Percentiles rank a stretch among this genome's conserved stretches.
Evolutionary conservation across 2,797 vertebrate genomes (phyloP).

Genomic region (Anguilla anguilla): DNA sequence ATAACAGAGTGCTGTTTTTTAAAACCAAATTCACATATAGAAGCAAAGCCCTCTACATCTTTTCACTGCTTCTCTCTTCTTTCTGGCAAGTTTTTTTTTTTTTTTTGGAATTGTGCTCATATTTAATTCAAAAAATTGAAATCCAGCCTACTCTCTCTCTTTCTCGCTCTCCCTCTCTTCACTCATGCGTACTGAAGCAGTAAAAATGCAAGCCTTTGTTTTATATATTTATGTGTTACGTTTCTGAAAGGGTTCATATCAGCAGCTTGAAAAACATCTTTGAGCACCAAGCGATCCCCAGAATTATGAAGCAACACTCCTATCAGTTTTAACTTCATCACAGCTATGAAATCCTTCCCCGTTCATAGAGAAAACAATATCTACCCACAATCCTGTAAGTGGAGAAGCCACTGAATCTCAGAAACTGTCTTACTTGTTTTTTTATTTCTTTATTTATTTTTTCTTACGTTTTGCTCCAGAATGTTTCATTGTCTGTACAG

Average conservation of each 20-base stretch:
- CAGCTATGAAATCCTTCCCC: constrained; percentile 48
- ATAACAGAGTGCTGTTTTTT: neutral
- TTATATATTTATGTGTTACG: constrained; percentile 63
- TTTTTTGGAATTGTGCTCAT: neutral
- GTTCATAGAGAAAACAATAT: constrained; percentile 68
- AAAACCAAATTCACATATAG: neutral
- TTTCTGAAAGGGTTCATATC: constrained; percentile 71
- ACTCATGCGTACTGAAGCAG: constrained; percentile 23
- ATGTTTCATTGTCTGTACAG: neutral
- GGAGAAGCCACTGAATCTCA: constrained; percentile 37
- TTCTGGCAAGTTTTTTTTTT: neutral
- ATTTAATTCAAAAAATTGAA: neutral
- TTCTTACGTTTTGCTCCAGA: neutral
- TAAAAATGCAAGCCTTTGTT: neutral
- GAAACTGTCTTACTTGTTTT: neutral
- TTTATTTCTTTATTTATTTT: neutral
- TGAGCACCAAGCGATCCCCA: constrained; percentile 64
- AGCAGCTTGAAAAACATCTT: constrained; percentile 67
- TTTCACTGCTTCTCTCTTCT: neutral
- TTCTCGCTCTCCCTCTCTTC: neutral
- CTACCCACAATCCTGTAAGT: constrained; percentile 62
- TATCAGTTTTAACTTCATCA: constrained; percentile 73
- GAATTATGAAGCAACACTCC: constrained; percentile 73
- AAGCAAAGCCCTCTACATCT: neutral
- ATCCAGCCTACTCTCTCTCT: neutral